These are phyloP conservation scores for Phania funesta DNA, from an alignment of 2,888 invertebrate species.

Conservation along the genomic window DNA sequence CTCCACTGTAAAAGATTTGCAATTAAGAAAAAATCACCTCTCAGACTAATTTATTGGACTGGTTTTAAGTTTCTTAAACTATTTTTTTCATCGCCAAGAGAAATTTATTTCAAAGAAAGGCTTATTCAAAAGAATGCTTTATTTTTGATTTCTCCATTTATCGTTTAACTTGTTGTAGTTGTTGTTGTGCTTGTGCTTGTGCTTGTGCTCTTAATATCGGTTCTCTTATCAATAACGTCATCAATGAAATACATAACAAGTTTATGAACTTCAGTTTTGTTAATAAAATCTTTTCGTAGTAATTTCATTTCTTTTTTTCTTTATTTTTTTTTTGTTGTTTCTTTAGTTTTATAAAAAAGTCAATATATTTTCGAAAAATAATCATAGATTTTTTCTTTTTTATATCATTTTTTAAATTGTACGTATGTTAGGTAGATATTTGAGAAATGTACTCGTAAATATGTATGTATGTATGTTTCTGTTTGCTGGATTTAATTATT, in stretches of 20 bases:
- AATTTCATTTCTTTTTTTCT: slow-evolving; percentile 33
- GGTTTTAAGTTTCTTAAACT: not conserved
- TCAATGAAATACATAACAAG: slow-evolving; percentile 61
- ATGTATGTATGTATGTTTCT: not conserved
- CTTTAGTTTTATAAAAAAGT: not conserved
- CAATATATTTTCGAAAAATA: not conserved
- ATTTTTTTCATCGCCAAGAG: slow-evolving; percentile 18
- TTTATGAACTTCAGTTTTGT: slow-evolving; percentile 47
- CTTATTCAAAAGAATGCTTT: slow-evolving; percentile 29
- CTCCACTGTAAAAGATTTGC: not conserved
- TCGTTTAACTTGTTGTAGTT: not conserved
- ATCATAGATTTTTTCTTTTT: not conserved
- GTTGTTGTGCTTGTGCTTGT: not conserved
- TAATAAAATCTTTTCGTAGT: slow-evolving; percentile 19
- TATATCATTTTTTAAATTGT: not conserved
- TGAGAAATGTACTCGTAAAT: not conserved
- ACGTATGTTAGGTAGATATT: not conserved
- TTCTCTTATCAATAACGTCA: slow-evolving; percentile 61
- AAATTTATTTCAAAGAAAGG: slow-evolving; percentile 43
- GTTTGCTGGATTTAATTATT: slow-evolving; percentile 35
- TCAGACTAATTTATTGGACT: not conserved
- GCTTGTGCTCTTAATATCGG: slow-evolving; percentile 12
- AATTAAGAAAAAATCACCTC: slow-evolving; percentile 13
- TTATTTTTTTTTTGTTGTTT: not conserved
- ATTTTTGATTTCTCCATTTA: not conserved